These are phyloP conservation scores for Tetanocera ferruginea DNA, from an alignment of 2,888 invertebrate species.

Conservation along the genomic window DNA sequence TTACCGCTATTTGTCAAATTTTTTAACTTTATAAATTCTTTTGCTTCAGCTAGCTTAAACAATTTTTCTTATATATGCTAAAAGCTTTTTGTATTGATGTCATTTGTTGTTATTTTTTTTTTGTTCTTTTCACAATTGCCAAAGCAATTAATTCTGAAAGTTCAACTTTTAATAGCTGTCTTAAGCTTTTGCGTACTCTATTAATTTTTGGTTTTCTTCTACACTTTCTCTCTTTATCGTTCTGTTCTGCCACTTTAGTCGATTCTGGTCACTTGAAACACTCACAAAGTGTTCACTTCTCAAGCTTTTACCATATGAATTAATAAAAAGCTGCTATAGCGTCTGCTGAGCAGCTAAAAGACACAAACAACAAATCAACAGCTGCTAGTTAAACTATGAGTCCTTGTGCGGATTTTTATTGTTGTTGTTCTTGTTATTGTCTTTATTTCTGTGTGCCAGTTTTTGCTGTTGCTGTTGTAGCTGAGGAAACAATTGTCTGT, in stretches of 20 bases:
- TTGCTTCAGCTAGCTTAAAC: too few relatives aligned
- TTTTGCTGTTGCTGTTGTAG: constrained; percentile 1
- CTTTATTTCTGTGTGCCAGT: constrained; percentile 10
- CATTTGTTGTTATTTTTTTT: constrained; percentile 34
- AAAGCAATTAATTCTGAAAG: not conserved
- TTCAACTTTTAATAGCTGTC: not conserved
- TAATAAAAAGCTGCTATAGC: not conserved
- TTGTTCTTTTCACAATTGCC: constrained; percentile 37
- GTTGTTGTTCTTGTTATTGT: constrained; percentile 1
- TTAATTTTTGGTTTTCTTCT: not conserved
- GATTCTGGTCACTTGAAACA: not conserved
- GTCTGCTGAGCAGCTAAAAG: constrained; percentile 7
- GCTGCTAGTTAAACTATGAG: not conserved
- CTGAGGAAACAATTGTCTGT: not conserved
- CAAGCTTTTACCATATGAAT: constrained; percentile 2
- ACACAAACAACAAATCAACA: not conserved
- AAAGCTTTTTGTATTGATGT: constrained; percentile 10
- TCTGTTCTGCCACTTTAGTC: not conserved
- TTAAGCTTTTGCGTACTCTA: not conserved
- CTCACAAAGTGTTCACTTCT: not conserved
- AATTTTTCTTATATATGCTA: not conserved
- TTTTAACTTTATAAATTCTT: too few relatives aligned
- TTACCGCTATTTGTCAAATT: too few relatives aligned
- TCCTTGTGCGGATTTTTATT: not conserved
- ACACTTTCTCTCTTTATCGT: not conserved